These are phyloP conservation scores for Yponomeuta cagnagella DNA, from an alignment of 2,888 invertebrate genomes.

Conservation along the genomic window DNA sequence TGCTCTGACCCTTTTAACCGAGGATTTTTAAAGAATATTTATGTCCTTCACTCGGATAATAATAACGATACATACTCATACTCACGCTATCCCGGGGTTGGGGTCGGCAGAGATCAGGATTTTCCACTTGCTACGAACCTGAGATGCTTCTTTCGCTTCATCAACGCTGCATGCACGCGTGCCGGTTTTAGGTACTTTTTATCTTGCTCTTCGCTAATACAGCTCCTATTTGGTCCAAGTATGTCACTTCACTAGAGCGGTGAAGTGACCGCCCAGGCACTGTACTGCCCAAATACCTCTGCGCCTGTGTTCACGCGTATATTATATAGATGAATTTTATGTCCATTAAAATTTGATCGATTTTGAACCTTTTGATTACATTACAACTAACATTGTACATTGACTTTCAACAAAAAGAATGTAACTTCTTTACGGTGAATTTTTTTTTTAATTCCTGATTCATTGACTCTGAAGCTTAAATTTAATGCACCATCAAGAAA, in stretches of 20 bases:
- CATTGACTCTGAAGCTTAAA: no score
- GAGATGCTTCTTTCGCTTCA: background rate
- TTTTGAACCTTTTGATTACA: no score
- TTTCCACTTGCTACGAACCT: background rate
- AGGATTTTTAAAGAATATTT: background rate
- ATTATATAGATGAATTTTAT: no score
- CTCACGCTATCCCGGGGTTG: background rate
- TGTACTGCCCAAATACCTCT: no score
- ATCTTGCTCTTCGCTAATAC: background rate
- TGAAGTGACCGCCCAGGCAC: no score
- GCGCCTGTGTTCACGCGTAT: no score
- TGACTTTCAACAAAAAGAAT: no score
- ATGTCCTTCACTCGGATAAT: background rate
- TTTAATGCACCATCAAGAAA: no score
- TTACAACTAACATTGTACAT: no score
- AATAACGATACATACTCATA: background rate
- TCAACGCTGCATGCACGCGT: background rate
- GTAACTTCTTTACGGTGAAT: no score
- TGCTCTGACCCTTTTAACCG: slow-evolving; percentile 5
- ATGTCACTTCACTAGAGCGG: background rate
- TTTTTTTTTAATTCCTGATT: no score
- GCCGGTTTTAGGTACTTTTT: background rate
- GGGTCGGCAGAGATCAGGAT: background rate
- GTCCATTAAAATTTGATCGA: no score
- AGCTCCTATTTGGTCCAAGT: background rate